Evolutionary conservation across 2,888 invertebrate genomes (phyloP), one percentile per base, ranked within the genome.

Genomic region (Lucinisca nassula): DNA sequence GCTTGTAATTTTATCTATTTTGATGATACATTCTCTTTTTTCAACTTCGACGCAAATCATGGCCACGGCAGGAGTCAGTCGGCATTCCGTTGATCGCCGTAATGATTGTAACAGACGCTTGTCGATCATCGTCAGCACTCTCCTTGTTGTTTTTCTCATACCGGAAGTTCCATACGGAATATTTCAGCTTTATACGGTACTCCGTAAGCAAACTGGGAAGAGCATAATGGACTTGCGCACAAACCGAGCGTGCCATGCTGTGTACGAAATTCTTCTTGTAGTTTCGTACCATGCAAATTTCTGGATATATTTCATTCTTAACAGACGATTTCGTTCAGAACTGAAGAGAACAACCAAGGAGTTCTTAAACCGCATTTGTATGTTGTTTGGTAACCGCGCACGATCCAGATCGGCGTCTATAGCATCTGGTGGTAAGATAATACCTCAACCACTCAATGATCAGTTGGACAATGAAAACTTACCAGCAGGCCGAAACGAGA

Each of bases 101-200:
- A n/a, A 61, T 38, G 40, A 37, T 21, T 73, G 85, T 24, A 91
- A 86, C 74, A 75, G 85, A 12, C 80, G 90, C 12, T 88, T 87
- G 14, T 85, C 91, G 0, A 37, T 85, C 67, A 88, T 91, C 79
- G 88, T 91, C 1, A 79, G 83, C 4, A 55, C 77, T 0, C 85
- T 91, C n/a, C 90, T 88, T 3, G 78, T 85, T 27, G 79, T 82
- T 1, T 91, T 91, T 58, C 80, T 91, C 30, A 37, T 91, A 32
- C 85, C 87, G 32, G 91, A 91, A 79, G 80, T 91, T 21, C 87
- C 90, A 32, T 89, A 91, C 76, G 88, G 89, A 27, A 79, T 91
- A 17, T 91, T 85, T 74, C 77, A 78, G 51, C 51, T 89, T 24
- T 40, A 49, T n/a, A 82, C 75, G 0, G 75, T 81, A n/a, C 24